Evolutionary conservation across 2,888 invertebrate genomes (phyloP).

Genomic region (Drosophila maculinotata): DNA sequence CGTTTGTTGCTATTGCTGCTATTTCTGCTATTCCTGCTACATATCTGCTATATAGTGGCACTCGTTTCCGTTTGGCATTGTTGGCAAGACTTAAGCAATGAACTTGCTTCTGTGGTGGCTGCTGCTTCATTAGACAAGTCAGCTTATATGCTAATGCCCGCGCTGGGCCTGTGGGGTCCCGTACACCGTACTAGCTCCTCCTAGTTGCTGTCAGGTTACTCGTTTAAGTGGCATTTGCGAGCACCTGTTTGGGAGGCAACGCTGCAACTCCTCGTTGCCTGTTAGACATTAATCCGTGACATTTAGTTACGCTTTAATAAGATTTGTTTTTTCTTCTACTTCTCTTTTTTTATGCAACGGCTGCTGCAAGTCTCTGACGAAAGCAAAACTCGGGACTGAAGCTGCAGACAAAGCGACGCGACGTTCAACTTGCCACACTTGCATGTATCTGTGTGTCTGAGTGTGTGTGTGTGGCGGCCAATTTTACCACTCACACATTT

Average conservation of each 20-base stretch:
- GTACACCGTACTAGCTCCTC: constrained; percentile 8
- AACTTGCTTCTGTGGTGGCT: constrained; percentile 26
- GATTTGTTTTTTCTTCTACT: constrained; percentile 37
- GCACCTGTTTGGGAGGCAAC: constrained; percentile 46
- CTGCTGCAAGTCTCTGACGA: constrained; percentile 37
- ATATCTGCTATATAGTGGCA: background rate
- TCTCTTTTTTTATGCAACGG: constrained; percentile 20
- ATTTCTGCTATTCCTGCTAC: constrained; percentile 13
- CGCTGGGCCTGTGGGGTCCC: constrained; percentile 58
- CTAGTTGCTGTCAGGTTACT: constrained; percentile 58
- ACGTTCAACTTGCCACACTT: constrained; percentile 33
- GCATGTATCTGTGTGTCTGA: constrained; percentile 4
- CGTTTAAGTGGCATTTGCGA: constrained; percentile 65
- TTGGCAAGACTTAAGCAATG: constrained; percentile 40
- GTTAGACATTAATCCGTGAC: constrained; percentile 76
- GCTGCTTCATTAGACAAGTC: constrained; percentile 58
- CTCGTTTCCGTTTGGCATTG: constrained; percentile 27
- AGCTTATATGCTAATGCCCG: constrained; percentile 64
- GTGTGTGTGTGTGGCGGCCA: constrained; percentile 27
- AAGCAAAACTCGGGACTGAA: constrained; percentile 37
- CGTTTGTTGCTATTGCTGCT: constrained; percentile 26
- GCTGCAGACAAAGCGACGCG: constrained; percentile 70
- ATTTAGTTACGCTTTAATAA: constrained; percentile 79
- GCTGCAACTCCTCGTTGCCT: constrained; percentile 43
- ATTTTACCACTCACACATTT: too few species aligned